Evolutionary conservation across 37 sponge, comb jelly and placozoan genomes (phyloP), one percentile per base, ranked within the genome.

Genomic region (Beroe ovata): DNA sequence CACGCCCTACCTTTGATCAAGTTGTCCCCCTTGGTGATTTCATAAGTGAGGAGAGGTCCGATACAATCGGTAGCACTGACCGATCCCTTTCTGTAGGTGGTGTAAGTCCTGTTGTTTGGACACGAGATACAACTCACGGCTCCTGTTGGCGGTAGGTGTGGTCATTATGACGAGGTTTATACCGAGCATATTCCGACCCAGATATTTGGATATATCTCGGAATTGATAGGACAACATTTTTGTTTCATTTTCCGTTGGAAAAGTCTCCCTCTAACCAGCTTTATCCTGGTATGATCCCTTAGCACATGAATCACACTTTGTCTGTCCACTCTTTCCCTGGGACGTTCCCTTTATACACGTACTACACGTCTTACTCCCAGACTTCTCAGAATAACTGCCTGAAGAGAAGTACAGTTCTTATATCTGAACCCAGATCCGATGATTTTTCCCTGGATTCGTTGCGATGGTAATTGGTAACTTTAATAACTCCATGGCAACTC

Each of bases 251-350:
- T n/a, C n/a, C n/a, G n/a, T n/a, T n/a, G n/a, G n/a, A n/a, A n/a
- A n/a, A n/a, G n/a, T n/a, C 54, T 16, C 54, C 54, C 11, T 16
- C 11, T 6, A 47, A 47, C 54, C 54, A 18, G 69, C 36, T 8
- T 32, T 26, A 16, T 66, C 69, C 34, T 66, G 69, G 16, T 66
- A 66, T 19, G 69, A 66, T 6, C 69, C 69, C 36, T 66, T 66
- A 8, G 33, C 32, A 30, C 69, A 66, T 29, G 25, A 3, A 18
- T 11, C 69, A 32, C 69, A 66, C 16, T 18, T 1, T 6, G 36
- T 29, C 2, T 32, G 33, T 26, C 69, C 69, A 33, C 18, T 33
- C 35, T 66, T 8, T 19, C 34, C 35, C 35, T 66, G 69, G 69
- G 29, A 66, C 18, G 33, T 32, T 2, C 69, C 69, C 30, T 66